Evolutionary conservation across 2,888 invertebrate genomes (phyloP), one percentile per base, ranked within the genome.

Genomic region (Apotomis turbidana): DNA sequence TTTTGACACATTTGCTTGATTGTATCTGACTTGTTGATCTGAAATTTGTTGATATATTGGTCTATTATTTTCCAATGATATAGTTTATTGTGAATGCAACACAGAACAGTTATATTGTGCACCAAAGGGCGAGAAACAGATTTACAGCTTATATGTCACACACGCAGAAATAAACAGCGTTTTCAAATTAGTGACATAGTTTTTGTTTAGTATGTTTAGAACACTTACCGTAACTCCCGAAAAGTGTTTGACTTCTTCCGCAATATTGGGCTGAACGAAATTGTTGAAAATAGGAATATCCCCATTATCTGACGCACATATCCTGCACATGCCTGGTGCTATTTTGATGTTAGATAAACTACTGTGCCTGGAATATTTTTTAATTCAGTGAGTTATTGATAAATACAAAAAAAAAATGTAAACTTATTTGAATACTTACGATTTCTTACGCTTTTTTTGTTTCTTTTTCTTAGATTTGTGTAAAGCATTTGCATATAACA

Each of bases 271-370:
- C 52, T 88, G 83, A 5, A 81, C 74, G 54, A 81, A 77, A 76
- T 90, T 90, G 71, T 90, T 83, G 71, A 93, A 93, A 79, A 93
- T 91, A 38, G 89, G 86, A 75, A 91, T 84, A 60, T 84, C 80
- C 71, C 90, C 93, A 75, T 82, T 84, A 76, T 87, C 85, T 51
- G 83, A 76, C 74, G 85, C 83, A 75, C 92, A 93, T 79, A 90
- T 85, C 79, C 92, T 85, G 77, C 92, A 93, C 79, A 84, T 80
- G 66, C 74, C 78, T 55, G 78, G 63, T 62, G 70, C 76, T 68
- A 76, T 62, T 76, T 78, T 81, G 57, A 80, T 82, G 2, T 75
- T 77, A 73, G 77, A 66, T 46, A 75, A 71, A 12, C 85, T 87
- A 36, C 44, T 57, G 36, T 46, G 55, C 27, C 66, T 66, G 66